These are phyloP conservation scores for Macropodus opercularis DNA, from an alignment of 2,797 vertebrate species.

Conservation along the genomic window DNA sequence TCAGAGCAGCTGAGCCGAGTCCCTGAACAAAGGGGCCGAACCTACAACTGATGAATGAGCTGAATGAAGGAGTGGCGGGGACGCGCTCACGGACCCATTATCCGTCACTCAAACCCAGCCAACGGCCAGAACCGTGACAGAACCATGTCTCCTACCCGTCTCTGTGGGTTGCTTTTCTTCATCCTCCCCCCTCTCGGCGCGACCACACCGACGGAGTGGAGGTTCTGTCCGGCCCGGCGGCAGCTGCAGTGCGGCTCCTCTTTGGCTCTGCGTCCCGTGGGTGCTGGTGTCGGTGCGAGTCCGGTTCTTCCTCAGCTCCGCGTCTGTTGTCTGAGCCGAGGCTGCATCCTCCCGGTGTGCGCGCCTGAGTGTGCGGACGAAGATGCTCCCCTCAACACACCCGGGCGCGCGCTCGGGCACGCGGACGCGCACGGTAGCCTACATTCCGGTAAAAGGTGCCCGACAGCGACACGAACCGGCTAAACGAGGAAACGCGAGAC, in stretches of 20 bases:
- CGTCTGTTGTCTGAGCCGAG: constrained; percentile 44
- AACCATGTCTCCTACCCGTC: constrained; percentile 41
- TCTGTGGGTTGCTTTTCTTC: constrained; percentile 66
- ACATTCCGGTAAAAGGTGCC: background rate
- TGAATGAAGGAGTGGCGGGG: too few species aligned
- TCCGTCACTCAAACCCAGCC: background rate
- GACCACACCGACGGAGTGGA: constrained; percentile 26
- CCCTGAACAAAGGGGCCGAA: too few species aligned
- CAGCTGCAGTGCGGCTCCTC: constrained; percentile 3
- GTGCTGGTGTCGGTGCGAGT: constrained; percentile 3
- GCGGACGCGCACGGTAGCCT: constrained; percentile 35
- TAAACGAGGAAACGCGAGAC: too few species aligned
- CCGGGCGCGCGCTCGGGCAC: constrained; percentile 19
- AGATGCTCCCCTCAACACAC: constrained; percentile 41
- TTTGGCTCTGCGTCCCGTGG: constrained; percentile 6
- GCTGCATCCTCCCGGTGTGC: constrained; percentile 49
- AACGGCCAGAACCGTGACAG: background rate
- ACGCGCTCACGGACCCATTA: too few species aligned
- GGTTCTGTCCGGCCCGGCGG: constrained; percentile 5
- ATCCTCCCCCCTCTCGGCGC: constrained; percentile 44
- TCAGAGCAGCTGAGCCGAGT: too few species aligned
- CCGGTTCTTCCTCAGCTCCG: constrained; percentile 32
- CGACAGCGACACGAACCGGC: constrained; percentile 35
- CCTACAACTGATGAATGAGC: too few species aligned
- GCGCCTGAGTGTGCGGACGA: constrained; percentile 11